Evolutionary conservation across 2,888 invertebrate species (phyloP).

Genomic region (Rhaphigaster nebulosa): DNA sequence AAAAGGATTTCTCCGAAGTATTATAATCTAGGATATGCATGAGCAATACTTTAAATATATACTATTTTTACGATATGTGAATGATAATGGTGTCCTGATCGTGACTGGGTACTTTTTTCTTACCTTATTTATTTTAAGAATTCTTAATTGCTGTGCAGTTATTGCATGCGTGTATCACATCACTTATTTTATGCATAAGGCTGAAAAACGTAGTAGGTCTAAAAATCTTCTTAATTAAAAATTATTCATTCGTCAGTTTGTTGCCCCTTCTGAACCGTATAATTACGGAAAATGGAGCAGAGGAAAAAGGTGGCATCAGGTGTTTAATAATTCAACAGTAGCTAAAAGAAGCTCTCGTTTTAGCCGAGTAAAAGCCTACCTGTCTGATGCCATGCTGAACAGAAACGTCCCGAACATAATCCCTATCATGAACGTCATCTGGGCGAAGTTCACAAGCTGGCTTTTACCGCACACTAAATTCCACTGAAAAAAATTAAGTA

Average conservation of each 20-base stretch:
- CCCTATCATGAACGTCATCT: slow-evolving; percentile 84
- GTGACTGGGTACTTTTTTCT: no score
- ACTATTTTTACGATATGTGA: no score
- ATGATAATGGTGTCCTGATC: no score
- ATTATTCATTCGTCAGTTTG: not conserved
- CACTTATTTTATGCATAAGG: no score
- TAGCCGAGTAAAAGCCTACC: slow-evolving; percentile 69
- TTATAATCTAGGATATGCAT: no score
- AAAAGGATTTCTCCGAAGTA: no score
- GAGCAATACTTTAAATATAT: no score
- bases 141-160: no score
- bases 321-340: not conserved
- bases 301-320: not conserved
- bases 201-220: not conserved
- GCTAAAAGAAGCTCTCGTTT: not conserved
- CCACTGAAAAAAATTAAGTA: slow-evolving; percentile 74
- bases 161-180: no score
- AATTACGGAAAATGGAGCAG: not conserved
- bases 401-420: slow-evolving; percentile 81
- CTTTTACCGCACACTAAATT: slow-evolving; percentile 78
- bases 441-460: slow-evolving; percentile 80
- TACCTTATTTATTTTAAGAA: no score
- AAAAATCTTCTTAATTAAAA: not conserved
- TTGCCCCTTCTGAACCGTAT: not conserved
- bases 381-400: slow-evolving; percentile 83